Conservation (phyloP, 2,797 vertebrate species). For the Oryzias dopingdopingensis region DNA sequence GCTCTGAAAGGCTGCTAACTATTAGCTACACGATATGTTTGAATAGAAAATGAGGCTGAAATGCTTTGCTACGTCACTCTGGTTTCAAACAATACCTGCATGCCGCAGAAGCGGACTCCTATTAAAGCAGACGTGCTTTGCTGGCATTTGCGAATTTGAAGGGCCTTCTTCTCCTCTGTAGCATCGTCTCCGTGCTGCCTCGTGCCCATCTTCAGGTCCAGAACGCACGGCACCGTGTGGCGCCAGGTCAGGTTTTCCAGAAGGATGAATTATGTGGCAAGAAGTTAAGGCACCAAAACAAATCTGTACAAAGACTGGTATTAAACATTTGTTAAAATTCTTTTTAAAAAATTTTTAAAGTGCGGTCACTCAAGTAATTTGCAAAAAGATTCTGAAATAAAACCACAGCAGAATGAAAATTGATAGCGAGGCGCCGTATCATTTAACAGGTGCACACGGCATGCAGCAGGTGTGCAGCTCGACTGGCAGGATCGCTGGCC, state of each 20-base stretch:
- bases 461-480: constrained; percentile 1
- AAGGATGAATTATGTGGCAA: constrained; percentile 88
- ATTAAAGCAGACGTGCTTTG: constrained; percentile 91
- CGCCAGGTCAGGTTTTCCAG: constrained; percentile 93
- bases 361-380: constrained; percentile 7
- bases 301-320: not conserved
- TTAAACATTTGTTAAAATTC: too few relatives aligned
- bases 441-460: not conserved
- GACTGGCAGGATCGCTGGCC: not conserved
- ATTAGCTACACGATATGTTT: too few relatives aligned
- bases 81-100: constrained; percentile 83
- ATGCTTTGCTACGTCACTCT: too few relatives aligned
- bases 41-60: too few relatives aligned
- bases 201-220: constrained; percentile 97
- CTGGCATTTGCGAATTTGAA: constrained; percentile 93
- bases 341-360: not conserved
- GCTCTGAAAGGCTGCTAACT: too few relatives aligned
- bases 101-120: constrained; percentile 92
- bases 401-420: constrained; percentile 19
- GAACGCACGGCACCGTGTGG: constrained; percentile 88
- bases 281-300: constrained; percentile 55
- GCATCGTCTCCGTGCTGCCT: constrained; percentile 92
- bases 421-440: constrained; percentile 11
- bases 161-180: constrained; percentile 89
- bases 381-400: constrained; percentile 12